Conservation (phyloP, 92 coral and sea anemone genomes). For the Ricordea florida region DNA sequence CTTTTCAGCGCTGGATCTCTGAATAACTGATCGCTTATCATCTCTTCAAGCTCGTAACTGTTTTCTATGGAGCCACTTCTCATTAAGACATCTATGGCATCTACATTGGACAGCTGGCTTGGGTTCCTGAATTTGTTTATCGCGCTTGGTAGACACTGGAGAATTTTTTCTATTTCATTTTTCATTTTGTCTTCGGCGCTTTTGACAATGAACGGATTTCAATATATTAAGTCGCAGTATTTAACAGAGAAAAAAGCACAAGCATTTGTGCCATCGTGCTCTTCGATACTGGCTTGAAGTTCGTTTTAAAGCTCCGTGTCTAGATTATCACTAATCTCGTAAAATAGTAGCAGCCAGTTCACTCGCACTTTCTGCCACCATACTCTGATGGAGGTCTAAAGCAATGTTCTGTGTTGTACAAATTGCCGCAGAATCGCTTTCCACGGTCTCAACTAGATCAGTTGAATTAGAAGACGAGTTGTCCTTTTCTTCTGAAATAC, state of each 20-base stretch:
- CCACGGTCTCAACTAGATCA: background rate
- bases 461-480: no score
- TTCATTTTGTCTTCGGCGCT: background rate
- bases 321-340: background rate
- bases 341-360: slow-evolving; percentile 8
- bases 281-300: background rate
- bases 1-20: background rate
- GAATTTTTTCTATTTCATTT: background rate
- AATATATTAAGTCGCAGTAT: background rate
- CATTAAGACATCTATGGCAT: background rate
- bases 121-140: background rate
- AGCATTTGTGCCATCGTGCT: slow-evolving; percentile 40
- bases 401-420: background rate
- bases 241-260: slow-evolving; percentile 29
- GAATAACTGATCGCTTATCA: slow-evolving; percentile 5
- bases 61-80: background rate
- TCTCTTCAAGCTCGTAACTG: background rate
- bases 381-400: slow-evolving; percentile 33
- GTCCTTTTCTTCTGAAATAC: background rate
- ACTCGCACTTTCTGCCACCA: slow-evolving; percentile 24
- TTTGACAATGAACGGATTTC: background rate
- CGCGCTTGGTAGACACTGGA: background rate
- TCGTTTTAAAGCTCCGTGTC: slow-evolving; percentile 1
- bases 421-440: background rate
- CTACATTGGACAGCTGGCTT: background rate